Conservation (phyloP, 2,888 invertebrate genomes). For the Caenorhabditis sp. region DNA sequence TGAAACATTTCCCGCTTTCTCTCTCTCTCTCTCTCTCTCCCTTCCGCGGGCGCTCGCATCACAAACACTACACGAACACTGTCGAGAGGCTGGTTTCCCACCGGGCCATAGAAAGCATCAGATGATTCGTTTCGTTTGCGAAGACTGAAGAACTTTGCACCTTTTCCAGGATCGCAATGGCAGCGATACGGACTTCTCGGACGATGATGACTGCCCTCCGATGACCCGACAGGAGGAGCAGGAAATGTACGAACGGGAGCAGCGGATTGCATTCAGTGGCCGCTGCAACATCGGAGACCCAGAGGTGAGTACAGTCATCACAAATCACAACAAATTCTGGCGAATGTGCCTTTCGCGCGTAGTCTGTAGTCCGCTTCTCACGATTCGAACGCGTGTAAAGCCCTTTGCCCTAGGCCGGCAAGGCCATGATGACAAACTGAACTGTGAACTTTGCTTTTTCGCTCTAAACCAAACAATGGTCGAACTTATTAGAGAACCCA, state of each 20-base stretch:
- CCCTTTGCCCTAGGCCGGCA: no score
- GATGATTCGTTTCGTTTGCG: slow-evolving; percentile 3
- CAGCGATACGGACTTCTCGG: slow-evolving; percentile 46
- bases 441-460: neutral
- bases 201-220: slow-evolving; percentile 37
- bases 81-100: neutral
- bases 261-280: slow-evolving; percentile 47
- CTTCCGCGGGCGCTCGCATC: neutral
- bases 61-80: slow-evolving; percentile 6
- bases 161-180: slow-evolving; percentile 33
- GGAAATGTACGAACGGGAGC: slow-evolving; percentile 44
- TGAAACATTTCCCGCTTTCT: neutral
- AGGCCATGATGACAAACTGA: neutral
- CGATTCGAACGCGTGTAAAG: no score
- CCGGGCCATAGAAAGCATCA: neutral
- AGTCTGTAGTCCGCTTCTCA: no score
- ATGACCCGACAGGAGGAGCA: slow-evolving; percentile 37
- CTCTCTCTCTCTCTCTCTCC: neutral
- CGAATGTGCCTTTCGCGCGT: neutral
- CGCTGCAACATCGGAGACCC: slow-evolving; percentile 48
- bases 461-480: neutral
- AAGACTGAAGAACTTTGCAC: neutral
- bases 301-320: slow-evolving; percentile 19
- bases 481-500: neutral
- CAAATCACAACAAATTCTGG: neutral